phyloP scores from a whole-genome alignment of 2,797 vertebrate species.

The Dryobates pubescens region DNA sequence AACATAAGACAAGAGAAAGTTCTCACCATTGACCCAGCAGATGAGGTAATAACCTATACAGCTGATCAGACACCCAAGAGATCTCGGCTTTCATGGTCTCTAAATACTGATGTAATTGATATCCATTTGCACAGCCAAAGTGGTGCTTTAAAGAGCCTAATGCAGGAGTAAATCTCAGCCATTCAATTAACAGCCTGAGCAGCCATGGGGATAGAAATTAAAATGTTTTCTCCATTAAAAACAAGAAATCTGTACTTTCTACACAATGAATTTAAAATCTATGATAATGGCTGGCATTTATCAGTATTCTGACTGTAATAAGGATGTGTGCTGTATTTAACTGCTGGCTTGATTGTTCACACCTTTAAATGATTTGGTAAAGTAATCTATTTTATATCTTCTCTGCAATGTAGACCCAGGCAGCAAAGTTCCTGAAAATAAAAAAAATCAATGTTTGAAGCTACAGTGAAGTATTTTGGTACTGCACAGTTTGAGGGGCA shows the following conservation, averaged over 20 bases:
- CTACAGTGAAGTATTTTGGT: not conserved
- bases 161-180: not conserved
- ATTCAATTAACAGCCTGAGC: not conserved
- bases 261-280: not conserved
- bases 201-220: not conserved
- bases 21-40: not conserved
- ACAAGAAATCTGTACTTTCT: not conserved
- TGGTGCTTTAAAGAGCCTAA: not conserved
- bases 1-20: not conserved
- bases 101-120: not conserved
- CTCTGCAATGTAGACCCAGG: not conserved
- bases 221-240: not conserved
- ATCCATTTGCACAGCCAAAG: not conserved
- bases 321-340: not conserved
- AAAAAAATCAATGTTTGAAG: not conserved
- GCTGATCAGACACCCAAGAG: not conserved
- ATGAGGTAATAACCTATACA: conserved; percentile 4
- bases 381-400: not conserved
- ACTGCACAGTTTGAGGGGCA: not conserved
- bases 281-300: not conserved
- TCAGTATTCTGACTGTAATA: not conserved
- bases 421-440: not conserved
- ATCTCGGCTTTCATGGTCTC: not conserved
- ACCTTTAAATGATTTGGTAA: not conserved
- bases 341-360: not conserved